A percentile compares a stretch with the other conserved stretches of the same genome.
phyloP scores from a whole-genome alignment of 2,888 invertebrate species.

The Phalera bucephala region DNA sequence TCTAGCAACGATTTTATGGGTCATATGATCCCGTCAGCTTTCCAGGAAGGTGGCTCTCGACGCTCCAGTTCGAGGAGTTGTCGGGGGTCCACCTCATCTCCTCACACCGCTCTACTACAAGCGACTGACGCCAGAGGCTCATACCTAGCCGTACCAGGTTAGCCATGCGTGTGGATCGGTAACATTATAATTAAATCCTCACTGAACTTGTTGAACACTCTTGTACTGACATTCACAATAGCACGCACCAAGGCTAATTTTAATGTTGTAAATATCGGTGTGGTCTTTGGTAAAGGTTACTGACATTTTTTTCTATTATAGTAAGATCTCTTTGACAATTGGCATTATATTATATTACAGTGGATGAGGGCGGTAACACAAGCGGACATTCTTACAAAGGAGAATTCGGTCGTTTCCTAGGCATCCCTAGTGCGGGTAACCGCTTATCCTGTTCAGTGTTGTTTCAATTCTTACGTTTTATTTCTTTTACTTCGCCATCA shows the following conservation, averaged over 20 bases:
- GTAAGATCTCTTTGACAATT: constrained; percentile 41
- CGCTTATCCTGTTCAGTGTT: constrained; percentile 67
- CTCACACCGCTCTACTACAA: constrained; percentile 79
- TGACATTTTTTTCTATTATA: constrained; percentile 11
- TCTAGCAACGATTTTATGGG: constrained; percentile 24
- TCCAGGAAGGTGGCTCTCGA: constrained; percentile 78
- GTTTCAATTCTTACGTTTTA: constrained; percentile 41
- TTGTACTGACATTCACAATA: constrained; percentile 46
- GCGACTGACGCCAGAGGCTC: constrained; percentile 83
- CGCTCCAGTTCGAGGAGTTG: constrained; percentile 72
- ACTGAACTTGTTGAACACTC: constrained; percentile 60
- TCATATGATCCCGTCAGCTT: constrained; percentile 67
- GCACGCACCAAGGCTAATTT: constrained; percentile 62
- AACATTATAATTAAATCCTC: constrained; percentile 49
- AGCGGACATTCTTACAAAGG: constrained; percentile 74
- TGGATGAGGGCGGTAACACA: constrained; percentile 76
- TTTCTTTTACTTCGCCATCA: constrained; percentile 33
- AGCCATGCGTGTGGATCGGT: constrained; percentile 54
- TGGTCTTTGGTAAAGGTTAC: constrained; percentile 19
- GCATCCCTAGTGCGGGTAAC: constrained; percentile 85
- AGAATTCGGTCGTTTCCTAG: constrained; percentile 86
- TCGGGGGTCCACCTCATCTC: constrained; percentile 71
- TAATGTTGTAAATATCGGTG: constrained; percentile 41
- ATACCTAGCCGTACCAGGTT: constrained; percentile 85
- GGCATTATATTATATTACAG: constrained; percentile 66